Base-by-base conservation (phyloP, 2,797 vertebrate species). In the Tauraco hartlaubi region DNA sequence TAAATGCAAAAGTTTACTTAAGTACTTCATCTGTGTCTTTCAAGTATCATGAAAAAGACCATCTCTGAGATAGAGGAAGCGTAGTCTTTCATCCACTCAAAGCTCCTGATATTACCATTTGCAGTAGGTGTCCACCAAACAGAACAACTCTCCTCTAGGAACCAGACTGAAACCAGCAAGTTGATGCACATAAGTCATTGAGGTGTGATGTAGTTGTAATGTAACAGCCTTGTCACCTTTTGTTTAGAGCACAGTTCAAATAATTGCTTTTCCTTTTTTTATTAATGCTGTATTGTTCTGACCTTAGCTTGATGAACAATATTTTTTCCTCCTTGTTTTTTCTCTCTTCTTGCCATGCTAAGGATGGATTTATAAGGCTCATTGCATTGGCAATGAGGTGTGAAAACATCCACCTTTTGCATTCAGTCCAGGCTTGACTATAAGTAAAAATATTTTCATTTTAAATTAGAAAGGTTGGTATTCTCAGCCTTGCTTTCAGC, bases 381-480 rank as follows among this genome's bases (percentile, higher is more conserved):
- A 58, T 78, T 91, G 58, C 69, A 55, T 62, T 83, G 25, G 29
- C 82, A 88, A 44, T 69, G 54, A 90, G 19, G 23, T 80, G 67
- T 31, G 41, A 78, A 91, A 74, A 6, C 23, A 71, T 91, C 29
- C 9, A 81, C 66, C 21, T 72, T 85, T 71, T 83, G 35, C 15
- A 4, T 73, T 90, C 23, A 28, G 52, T 64, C 23, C 29, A 33
- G 54, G 37, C 31, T 72, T 61, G 41, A 62, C 23, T 75, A 8
- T 56, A 77, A 81, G 54, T 54, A 72, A 93, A 94, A 80, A 68
- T 88, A 72, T 88, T 96, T 94, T 84, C 9, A 22, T 84, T 88
- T 90, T 64, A 51, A n/a, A 41, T 71, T 12, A 59, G 7, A 56
- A 64, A 12, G 8, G 5, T 43, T 86, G 35, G 7, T 75, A 39